Evolutionary conservation across 2,797 vertebrate genomes (phyloP).

Genomic region (Coregonus suidteri): DNA sequence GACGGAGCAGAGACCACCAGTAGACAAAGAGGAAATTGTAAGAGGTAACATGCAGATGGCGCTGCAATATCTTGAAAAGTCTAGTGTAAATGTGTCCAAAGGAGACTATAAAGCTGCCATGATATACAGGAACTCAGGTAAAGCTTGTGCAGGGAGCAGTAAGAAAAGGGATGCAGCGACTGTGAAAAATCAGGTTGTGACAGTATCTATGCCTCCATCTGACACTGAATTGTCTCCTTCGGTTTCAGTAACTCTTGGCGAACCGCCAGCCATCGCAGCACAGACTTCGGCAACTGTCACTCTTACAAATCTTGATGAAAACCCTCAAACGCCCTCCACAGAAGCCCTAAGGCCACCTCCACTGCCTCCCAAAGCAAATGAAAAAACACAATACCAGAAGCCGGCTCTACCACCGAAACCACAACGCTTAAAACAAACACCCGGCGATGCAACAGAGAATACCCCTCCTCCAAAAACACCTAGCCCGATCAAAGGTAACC

Average conservation of each 20-base stretch:
- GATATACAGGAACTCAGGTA: conserved; percentile 87
- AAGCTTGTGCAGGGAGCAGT: conserved; percentile 77
- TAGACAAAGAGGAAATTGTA: conserved; percentile 85
- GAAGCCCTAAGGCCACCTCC: conserved; percentile 58
- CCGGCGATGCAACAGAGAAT: conserved; percentile 56
- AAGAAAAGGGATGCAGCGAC: conserved; percentile 68
- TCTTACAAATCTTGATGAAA: conserved; percentile 59
- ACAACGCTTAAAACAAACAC: conserved; percentile 60
- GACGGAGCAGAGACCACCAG: conserved; percentile 80
- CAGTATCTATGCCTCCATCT: conserved; percentile 76
- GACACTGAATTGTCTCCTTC: conserved; percentile 90
- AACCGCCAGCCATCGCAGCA: conserved; percentile 68
- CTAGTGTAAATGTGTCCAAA: conserved; percentile 84
- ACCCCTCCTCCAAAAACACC: conserved; percentile 66
- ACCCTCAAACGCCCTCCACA: conserved; percentile 47
- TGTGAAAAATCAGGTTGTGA: conserved; percentile 79
- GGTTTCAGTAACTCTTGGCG: conserved; percentile 91
- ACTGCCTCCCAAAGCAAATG: conserved; percentile 65
- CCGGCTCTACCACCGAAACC: conserved; percentile 73
- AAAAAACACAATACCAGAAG: conserved; percentile 68
- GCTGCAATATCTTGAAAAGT: conserved; percentile 83
- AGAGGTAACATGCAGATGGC: conserved; percentile 80
- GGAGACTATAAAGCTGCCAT: conserved; percentile 88
- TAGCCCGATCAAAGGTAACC: conserved; percentile 48
- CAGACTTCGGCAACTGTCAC: conserved; percentile 63